These are phyloP conservation scores for Glaucidium brasilianum DNA, from an alignment of 2,113 vertebrate species.

Conservation along the genomic window DNA sequence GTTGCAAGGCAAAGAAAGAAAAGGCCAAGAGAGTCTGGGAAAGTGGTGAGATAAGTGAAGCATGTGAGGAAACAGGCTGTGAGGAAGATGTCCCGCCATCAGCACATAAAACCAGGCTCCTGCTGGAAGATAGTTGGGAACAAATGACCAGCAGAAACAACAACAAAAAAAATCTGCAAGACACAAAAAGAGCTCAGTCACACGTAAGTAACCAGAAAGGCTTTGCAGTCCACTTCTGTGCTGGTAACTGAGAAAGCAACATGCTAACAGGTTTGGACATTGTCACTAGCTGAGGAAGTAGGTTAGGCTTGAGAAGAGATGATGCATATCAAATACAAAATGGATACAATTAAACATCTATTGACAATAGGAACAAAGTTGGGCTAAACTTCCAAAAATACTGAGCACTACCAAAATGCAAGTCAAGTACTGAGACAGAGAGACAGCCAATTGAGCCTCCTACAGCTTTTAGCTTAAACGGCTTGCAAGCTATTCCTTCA, in stretches of 20 bases:
- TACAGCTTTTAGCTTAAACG: background rate
- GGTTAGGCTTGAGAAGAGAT: background rate
- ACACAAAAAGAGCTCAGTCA: background rate
- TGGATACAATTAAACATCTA: background rate
- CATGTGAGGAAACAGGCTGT: background rate
- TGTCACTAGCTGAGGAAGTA: background rate
- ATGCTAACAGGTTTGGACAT: background rate
- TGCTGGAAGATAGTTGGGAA: background rate
- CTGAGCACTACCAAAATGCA: background rate
- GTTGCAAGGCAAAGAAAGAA: background rate
- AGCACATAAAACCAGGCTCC: background rate
- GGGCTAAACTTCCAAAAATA: background rate
- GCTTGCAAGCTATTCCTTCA: background rate
- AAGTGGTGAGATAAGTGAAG: background rate
- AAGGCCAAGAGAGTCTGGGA: background rate
- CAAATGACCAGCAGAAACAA: background rate
- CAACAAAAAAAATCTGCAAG: background rate
- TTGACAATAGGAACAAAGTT: background rate
- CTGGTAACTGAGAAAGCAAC: background rate
- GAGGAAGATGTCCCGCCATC: background rate
- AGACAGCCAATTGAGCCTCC: background rate
- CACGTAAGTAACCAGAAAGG: background rate
- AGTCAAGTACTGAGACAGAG: background rate
- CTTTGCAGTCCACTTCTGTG: background rate
- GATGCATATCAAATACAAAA: background rate